A percentile compares a stretch with the other conserved stretches of the same genome.
These are phyloP conservation scores for Drosophila macrospina DNA, from an alignment of 2,888 invertebrate genomes.

Conservation along the genomic window DNA sequence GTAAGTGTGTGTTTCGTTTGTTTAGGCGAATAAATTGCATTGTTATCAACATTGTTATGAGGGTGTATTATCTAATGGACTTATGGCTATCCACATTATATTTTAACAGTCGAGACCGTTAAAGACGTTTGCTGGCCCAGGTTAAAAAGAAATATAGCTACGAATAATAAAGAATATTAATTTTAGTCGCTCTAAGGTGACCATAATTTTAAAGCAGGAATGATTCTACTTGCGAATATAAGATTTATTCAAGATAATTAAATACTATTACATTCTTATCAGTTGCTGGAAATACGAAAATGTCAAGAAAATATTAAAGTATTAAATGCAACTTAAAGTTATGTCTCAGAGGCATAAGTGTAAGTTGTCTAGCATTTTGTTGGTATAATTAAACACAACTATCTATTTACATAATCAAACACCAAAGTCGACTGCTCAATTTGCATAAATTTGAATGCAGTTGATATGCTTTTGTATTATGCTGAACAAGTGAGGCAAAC, in stretches of 20 bases:
- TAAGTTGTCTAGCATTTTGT: constrained; percentile 8
- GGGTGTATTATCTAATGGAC: constrained; percentile 31
- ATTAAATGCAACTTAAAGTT: constrained; percentile 3
- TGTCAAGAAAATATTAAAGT: background rate
- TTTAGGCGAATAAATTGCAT: constrained; percentile 50
- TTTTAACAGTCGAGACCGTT: background rate
- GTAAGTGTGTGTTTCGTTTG: constrained; percentile 20
- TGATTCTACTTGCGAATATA: too few relatives aligned
- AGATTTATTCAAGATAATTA: too few relatives aligned
- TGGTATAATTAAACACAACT: constrained; percentile 59
- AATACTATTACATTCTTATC: too few relatives aligned
- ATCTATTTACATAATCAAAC: constrained; percentile 42
- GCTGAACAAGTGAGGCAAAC: constrained; percentile 9
- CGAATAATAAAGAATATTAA: too few relatives aligned
- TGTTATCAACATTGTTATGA: constrained; percentile 50
- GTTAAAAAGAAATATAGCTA: too few relatives aligned
- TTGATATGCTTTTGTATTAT: constrained; percentile 27
- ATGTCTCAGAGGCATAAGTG: background rate
- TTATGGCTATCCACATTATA: constrained; percentile 10
- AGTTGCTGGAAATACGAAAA: too few relatives aligned
- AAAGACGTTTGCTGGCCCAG: too few relatives aligned
- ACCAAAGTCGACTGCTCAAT: constrained; percentile 50
- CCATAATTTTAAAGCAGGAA: too few relatives aligned
- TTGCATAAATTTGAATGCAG: constrained; percentile 67
- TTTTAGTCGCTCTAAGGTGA: too few relatives aligned